Evolutionary conservation across 2,113 vertebrate species (phyloP).

Genomic region (Sebastes fasciatus): DNA sequence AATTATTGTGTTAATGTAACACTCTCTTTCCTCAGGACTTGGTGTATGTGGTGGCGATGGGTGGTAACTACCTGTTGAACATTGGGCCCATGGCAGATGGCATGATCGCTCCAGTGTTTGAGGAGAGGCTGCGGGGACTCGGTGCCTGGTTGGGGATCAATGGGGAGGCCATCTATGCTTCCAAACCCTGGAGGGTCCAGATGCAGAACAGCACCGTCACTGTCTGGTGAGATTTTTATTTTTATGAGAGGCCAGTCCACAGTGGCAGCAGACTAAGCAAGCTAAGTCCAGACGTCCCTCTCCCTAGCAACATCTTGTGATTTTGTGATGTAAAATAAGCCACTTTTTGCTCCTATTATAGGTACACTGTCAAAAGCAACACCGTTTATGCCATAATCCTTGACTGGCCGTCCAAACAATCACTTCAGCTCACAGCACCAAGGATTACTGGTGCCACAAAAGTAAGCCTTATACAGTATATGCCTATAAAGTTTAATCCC

Average conservation of each 20-base stretch:
- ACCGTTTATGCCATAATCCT: slow-evolving; percentile 33
- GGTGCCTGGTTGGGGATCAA: slow-evolving; percentile 89
- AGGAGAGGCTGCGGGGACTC: slow-evolving; percentile 88
- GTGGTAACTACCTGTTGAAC: slow-evolving; percentile 93
- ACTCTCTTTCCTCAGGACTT: slow-evolving; percentile 82
- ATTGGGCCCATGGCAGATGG: slow-evolving; percentile 90
- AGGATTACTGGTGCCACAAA: not conserved
- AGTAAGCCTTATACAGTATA: slow-evolving; percentile 11
- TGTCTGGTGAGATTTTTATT: slow-evolving; percentile 83
- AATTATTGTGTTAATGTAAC: not conserved
- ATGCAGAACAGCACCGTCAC: slow-evolving; percentile 80
- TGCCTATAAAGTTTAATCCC: not conserved
- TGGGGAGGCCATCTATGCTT: slow-evolving; percentile 90
- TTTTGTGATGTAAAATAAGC: not conserved
- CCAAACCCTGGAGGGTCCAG: slow-evolving; percentile 88
- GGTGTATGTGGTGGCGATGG: slow-evolving; percentile 87
- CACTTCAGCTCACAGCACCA: slow-evolving; percentile 16
- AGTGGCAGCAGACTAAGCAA: not conserved
- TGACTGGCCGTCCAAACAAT: slow-evolving; percentile 6
- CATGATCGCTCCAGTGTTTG: slow-evolving; percentile 88
- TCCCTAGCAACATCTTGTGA: not conserved
- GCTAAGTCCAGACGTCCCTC: not conserved
- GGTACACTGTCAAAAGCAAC: slow-evolving; percentile 32
- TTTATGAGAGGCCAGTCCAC: not conserved
- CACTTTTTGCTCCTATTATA: not conserved